Evolutionary conservation across 2,797 vertebrate genomes (phyloP).

Genomic region (Nyctibius grandis): DNA sequence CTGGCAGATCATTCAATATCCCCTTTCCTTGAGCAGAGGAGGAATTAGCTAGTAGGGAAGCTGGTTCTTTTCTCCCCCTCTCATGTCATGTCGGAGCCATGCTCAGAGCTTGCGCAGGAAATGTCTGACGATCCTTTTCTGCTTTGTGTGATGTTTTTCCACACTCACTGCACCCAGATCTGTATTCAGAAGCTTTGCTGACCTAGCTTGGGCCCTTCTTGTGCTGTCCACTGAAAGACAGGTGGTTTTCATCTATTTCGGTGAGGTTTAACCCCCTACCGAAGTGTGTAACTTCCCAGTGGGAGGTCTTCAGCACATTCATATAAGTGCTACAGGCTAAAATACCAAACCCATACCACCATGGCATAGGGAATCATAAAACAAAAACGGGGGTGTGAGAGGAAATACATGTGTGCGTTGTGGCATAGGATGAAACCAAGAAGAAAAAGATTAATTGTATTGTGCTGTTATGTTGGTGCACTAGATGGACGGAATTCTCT

Average conservation of each 20-base stretch:
- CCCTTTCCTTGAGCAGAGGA: neutral
- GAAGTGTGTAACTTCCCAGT: neutral
- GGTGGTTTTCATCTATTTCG: neutral
- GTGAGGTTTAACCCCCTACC: neutral
- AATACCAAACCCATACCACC: neutral
- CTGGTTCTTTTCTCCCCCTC: neutral
- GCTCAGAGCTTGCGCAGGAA: neutral
- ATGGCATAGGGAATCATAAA: neutral
- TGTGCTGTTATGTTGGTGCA: neutral
- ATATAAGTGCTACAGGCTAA: neutral
- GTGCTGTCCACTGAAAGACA: accelerated
- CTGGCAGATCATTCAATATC: neutral
- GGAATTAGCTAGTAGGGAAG: neutral
- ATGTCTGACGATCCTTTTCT: neutral
- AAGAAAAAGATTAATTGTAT: neutral
- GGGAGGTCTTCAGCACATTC: neutral
- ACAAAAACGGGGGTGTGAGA: neutral
- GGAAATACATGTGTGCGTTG: neutral
- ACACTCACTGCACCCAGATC: neutral
- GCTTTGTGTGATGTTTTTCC: neutral
- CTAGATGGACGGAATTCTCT: neutral
- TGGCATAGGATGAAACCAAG: neutral
- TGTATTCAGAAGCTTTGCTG: neutral
- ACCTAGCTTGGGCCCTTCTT: neutral
- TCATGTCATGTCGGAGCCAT: neutral